phyloP scores from a whole-genome alignment of 2,888 invertebrate species.

The Unio pictorum region DNA sequence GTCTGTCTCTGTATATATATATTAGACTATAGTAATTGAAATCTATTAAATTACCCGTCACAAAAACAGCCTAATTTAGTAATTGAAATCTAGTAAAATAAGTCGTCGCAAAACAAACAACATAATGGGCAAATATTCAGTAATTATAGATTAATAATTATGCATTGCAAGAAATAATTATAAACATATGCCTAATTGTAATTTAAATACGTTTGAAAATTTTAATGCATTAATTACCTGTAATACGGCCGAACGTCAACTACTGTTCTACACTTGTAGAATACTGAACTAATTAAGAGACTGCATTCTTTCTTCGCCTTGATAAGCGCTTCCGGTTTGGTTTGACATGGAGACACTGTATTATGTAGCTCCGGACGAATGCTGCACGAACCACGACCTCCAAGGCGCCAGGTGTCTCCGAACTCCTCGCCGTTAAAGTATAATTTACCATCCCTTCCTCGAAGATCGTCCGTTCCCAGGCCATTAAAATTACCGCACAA shows the following conservation, averaged over 20 bases:
- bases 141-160: no score
- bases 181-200: no score
- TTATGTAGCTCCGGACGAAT: slow-evolving; percentile 37
- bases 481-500: slow-evolving; percentile 96
- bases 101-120: no score
- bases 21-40: no score
- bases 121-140: no score
- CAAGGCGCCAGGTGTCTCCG: slow-evolving; percentile 92
- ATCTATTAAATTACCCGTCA: no score
- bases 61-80: no score
- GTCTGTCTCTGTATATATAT: no score
- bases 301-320: slow-evolving; percentile 73
- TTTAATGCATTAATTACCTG: slow-evolving; percentile 72
- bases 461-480: slow-evolving; percentile 86
- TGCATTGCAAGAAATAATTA: no score
- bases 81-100: no score
- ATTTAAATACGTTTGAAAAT: no score
- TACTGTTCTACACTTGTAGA: slow-evolving; percentile 84
- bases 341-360: slow-evolving; percentile 51
- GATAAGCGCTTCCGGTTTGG: slow-evolving; percentile 36
- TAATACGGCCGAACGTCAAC: slow-evolving; percentile 87
- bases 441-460: slow-evolving; percentile 71
- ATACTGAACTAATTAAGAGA: slow-evolving; percentile 75
- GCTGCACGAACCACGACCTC: slow-evolving; percentile 76
- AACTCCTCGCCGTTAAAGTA: slow-evolving; percentile 81